These are phyloP conservation scores for Pelusios castaneus DNA, from an alignment of 2,113 vertebrate genomes.

Conservation along the genomic window DNA sequence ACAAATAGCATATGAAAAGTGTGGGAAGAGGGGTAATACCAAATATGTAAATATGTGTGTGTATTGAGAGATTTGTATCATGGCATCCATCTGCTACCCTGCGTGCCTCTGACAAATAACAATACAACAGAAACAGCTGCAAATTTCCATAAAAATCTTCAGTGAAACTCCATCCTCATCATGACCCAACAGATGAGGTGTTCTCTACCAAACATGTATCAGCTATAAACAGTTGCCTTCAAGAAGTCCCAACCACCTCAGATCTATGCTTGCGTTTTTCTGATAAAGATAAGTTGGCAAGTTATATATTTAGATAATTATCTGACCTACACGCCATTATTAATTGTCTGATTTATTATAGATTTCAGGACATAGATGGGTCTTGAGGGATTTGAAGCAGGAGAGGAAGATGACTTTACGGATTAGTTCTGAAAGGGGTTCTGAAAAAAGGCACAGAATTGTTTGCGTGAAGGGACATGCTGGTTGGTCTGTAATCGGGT, in stretches of 20 bases:
- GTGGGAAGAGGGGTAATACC: too few relatives aligned
- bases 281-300: too few relatives aligned
- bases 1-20: background rate
- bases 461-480: background rate
- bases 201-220: background rate
- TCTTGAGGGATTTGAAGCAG: constrained; percentile 1
- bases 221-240: background rate
- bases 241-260: background rate
- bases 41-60: background rate
- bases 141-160: background rate
- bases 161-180: background rate
- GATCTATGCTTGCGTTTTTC: background rate
- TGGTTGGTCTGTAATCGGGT: background rate
- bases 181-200: background rate
- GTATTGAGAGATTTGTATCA: background rate
- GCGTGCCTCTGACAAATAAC: background rate
- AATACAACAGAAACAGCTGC: background rate
- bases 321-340: background rate
- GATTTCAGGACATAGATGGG: background rate
- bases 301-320: too few relatives aligned
- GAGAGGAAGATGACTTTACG: background rate
- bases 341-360: background rate
- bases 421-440: background rate
- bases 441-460: background rate
- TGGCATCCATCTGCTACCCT: background rate